Percentiles rank a stretch among this genome's conserved stretches.
Evolutionary conservation across 2,797 vertebrate species (phyloP).

Genomic region (Miichthys miiuy): DNA sequence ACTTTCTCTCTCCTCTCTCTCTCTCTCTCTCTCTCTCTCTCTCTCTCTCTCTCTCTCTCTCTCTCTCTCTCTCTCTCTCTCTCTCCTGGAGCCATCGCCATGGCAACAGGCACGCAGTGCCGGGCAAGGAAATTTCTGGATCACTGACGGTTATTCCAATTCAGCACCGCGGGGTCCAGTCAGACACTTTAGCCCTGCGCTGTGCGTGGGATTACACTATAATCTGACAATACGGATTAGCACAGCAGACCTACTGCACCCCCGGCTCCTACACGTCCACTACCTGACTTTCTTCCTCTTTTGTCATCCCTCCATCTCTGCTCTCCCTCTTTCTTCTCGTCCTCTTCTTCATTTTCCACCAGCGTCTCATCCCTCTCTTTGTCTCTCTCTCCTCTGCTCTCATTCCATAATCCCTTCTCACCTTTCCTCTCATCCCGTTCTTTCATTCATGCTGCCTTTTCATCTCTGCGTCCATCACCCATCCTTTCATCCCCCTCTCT

Average conservation of each 20-base stretch:
- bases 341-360: neutral
- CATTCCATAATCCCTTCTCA: conserved; percentile 8
- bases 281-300: neutral
- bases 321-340: neutral
- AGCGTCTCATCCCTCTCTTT: neutral
- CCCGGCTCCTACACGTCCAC: conserved; percentile 30
- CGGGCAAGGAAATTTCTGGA: conserved; percentile 71
- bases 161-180: conserved; percentile 47
- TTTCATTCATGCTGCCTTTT: conserved; percentile 18
- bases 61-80: neutral
- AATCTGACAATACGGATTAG: conserved; percentile 69
- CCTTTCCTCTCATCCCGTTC: conserved; percentile 23
- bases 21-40: neutral
- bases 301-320: neutral
- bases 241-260: conserved; percentile 37
- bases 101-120: conserved; percentile 66
- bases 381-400: neutral
- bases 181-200: conserved; percentile 35
- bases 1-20: neutral
- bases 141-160: conserved; percentile 48
- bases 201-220: conserved; percentile 57
- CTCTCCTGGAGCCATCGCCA: conserved; percentile 58
- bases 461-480: conserved; percentile 20
- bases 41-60: neutral
- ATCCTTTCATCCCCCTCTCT: conserved; percentile 10